phyloP scores from a whole-genome alignment of 1,140 invertebrate genomes.

The Drosophila aff. region DNA sequence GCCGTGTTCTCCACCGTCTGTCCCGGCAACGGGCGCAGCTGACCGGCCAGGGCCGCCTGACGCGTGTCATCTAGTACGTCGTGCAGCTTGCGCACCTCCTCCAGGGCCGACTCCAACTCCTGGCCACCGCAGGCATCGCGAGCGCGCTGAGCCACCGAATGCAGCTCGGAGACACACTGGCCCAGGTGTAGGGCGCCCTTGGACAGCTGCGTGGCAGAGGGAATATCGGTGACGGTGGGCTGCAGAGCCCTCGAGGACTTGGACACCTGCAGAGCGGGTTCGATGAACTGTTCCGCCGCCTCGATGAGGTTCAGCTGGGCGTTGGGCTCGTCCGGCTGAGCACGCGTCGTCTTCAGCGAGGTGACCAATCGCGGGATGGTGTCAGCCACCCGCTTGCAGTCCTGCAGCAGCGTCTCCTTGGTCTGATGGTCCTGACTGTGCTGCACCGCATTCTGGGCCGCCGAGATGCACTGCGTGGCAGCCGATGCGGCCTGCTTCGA shows the following conservation, averaged over 20 bases:
- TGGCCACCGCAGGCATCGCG: slow-evolving; percentile 95
- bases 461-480: slow-evolving; percentile 95
- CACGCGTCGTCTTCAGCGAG: slow-evolving; percentile 90
- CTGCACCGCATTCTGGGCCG: slow-evolving; percentile 91
- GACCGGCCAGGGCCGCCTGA: slow-evolving; percentile 89
- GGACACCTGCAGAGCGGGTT: slow-evolving; percentile 89
- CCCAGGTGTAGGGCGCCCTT: slow-evolving; percentile 79
- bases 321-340: slow-evolving; percentile 90
- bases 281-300: slow-evolving; percentile 93
- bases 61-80: slow-evolving; percentile 93
- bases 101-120: slow-evolving; percentile 93
- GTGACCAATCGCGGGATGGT: slow-evolving; percentile 93
- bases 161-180: slow-evolving; percentile 86
- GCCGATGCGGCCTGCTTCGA: slow-evolving; percentile 95
- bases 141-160: slow-evolving; percentile 92
- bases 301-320: slow-evolving; percentile 94
- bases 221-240: slow-evolving; percentile 94
- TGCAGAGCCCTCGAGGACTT: slow-evolving; percentile 92
- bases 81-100: slow-evolving; percentile 92
- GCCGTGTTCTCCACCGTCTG: slow-evolving; percentile 93
- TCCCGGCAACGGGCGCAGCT: slow-evolving; percentile 93
- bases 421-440: slow-evolving; percentile 86
- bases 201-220: slow-evolving; percentile 89
- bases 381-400: slow-evolving; percentile 92
- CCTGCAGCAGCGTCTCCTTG: slow-evolving; percentile 88